Base-by-base conservation (phyloP, 2,113 vertebrate genomes). In the Apus apus region DNA sequence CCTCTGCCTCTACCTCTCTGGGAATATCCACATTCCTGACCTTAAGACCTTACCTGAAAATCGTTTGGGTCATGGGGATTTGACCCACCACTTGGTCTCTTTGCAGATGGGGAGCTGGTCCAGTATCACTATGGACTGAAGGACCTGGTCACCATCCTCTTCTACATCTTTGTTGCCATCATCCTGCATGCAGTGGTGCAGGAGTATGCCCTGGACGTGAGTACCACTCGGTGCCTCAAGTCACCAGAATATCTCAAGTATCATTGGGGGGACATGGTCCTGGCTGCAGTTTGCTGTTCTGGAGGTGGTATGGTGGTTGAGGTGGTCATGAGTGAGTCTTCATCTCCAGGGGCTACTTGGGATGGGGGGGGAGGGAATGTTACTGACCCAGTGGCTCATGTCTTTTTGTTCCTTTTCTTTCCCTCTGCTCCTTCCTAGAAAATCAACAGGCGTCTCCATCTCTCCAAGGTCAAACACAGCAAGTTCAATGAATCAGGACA, bases 401-500 rank as follows among this genome's bases (percentile, higher is more conserved):
- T 72, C 64, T 60, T 71, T 15, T 57, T 57, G 20, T 81, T 61
- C 16, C 16, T 89, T 60, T 22, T 90, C 78, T 86, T 20, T 84
- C 57, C n/a, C 5, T 85, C 77, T 80, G 76, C 66, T 43, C 13
- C 19, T 54, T 58, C 85, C 40, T 95, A 99, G 99, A 99, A 99
- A 98, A 98, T 99, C 94, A 99, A 98, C 98, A 98, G 99, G 78
- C 98, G 99, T n/a, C 99, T 99, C 83, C 99, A 99, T 94, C 99
- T 99, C 74, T 99, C 99, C 74, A 99, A 99, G 96, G 99, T 99
- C 96, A 99, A 99, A 89, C 99, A 99, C 94, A 99, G 98, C 89
- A 99, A 99, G 97, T 99, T 99, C 93, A 99, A 99, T 25, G 99
- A 99, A 90, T 99, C 99, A 4, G 99, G 99, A 70, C 99, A 99